Percentiles rank a stretch among this genome's conserved stretches.
phyloP scores from a whole-genome alignment of 2,888 invertebrate species.

The Mesorhabditis belari region DNA sequence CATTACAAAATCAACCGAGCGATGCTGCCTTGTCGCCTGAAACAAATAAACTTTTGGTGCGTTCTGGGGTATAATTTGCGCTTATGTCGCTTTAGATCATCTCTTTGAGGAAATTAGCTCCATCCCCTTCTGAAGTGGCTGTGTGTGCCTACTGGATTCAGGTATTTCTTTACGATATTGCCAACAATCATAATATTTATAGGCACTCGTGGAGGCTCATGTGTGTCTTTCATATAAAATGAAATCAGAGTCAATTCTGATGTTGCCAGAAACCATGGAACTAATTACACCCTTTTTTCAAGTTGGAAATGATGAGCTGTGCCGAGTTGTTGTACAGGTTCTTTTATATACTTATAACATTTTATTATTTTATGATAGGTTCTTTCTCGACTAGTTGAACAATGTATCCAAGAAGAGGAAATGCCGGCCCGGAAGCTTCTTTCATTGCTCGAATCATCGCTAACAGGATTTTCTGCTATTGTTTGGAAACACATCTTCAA shows the following conservation, averaged over 20 bases:
- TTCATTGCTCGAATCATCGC: slow-evolving; percentile 18
- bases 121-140: slow-evolving; percentile 32
- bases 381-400: slow-evolving; percentile 26
- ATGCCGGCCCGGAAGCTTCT: slow-evolving; percentile 23
- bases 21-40: slow-evolving; percentile 37
- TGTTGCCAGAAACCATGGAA: slow-evolving; percentile 29
- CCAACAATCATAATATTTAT: too few relatives aligned
- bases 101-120: slow-evolving; percentile 19
- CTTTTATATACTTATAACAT: neutral
- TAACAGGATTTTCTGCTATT: slow-evolving; percentile 26
- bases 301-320: slow-evolving; percentile 28
- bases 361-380: slow-evolving; percentile 8
- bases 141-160: slow-evolving; percentile 48
- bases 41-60: slow-evolving; percentile 33
- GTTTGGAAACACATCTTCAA: slow-evolving; percentile 33
- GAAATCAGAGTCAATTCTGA: slow-evolving; percentile 14
- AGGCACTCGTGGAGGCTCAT: slow-evolving; percentile 41
- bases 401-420: slow-evolving; percentile 29
- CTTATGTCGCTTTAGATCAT: too few relatives aligned
- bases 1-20: slow-evolving; percentile 39
- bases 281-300: slow-evolving; percentile 36
- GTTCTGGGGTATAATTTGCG: too few relatives aligned
- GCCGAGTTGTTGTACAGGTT: slow-evolving; percentile 29
- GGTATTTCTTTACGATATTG: too few relatives aligned
- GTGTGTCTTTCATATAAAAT: slow-evolving; percentile 40